Evolutionary conservation across 2,113 vertebrate genomes (phyloP).

Genomic region (Trogon surrucura): DNA sequence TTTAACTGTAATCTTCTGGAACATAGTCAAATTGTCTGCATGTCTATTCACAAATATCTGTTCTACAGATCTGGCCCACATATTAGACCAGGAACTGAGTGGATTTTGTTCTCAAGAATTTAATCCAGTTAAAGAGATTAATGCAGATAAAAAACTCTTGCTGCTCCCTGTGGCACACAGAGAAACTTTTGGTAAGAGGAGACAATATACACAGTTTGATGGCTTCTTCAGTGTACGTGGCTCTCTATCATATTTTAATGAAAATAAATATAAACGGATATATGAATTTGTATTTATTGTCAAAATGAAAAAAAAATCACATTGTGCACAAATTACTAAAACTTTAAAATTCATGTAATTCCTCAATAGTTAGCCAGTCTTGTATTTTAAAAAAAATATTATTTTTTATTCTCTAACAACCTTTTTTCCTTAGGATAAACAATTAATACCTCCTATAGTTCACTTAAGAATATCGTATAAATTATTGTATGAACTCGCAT

Average conservation of each 20-base stretch:
- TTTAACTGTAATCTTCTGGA: not conserved
- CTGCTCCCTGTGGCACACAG: not conserved
- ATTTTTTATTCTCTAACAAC: not conserved
- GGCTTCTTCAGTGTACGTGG: accelerated
- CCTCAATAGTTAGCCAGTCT: not conserved
- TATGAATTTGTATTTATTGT: not conserved
- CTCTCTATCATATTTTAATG: not conserved
- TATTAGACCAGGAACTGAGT: not conserved
- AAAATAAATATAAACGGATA: not conserved
- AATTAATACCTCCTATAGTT: not conserved
- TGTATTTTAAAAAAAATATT: not conserved
- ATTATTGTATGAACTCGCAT: not conserved
- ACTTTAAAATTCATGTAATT: not conserved
- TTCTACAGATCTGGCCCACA: not conserved
- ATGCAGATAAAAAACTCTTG: not conserved
- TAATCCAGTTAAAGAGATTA: constrained; percentile 36
- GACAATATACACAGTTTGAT: not conserved
- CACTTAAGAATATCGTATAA: not conserved
- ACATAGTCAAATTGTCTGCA: not conserved
- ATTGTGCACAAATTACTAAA: accelerated
- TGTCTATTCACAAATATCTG: not conserved
- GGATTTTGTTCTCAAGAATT: constrained; percentile 17
- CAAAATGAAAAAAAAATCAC: not conserved
- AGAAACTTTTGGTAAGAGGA: not conserved
- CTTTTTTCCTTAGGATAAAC: not conserved